Evolutionary conservation across 2,797 vertebrate genomes (phyloP).

Genomic region (Mus spretus): DNA sequence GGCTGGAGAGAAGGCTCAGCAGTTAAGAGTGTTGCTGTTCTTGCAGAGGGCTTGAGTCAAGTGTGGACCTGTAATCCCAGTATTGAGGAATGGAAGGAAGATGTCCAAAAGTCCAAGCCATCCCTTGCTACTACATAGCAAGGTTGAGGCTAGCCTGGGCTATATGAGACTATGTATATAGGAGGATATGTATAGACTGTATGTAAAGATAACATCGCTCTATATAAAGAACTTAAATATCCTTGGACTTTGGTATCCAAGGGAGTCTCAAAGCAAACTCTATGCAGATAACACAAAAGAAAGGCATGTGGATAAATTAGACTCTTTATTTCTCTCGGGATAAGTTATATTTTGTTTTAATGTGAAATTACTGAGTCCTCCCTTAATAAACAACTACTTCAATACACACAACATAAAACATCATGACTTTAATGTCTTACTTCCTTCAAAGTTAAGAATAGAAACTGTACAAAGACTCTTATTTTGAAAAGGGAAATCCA

Average conservation of each 20-base stretch:
- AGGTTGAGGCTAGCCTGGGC: background rate
- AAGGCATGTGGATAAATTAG: background rate
- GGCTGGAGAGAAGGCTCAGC: background rate
- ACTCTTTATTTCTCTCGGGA: background rate
- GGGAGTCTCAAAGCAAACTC: background rate
- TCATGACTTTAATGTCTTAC: background rate
- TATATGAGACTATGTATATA: background rate
- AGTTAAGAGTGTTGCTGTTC: background rate
- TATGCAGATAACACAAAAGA: background rate
- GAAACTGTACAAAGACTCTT: background rate
- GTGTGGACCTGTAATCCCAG: background rate
- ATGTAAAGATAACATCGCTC: background rate
- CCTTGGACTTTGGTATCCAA: background rate
- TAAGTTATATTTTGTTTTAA: conserved; percentile 9
- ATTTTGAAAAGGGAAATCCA: conserved; percentile 28
- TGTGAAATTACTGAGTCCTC: conserved; percentile 7
- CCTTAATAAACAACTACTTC: background rate
- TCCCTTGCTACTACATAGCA: background rate
- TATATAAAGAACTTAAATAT: no score
- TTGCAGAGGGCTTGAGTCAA: background rate
- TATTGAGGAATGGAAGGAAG: background rate
- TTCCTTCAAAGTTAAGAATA: background rate
- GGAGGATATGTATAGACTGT: background rate
- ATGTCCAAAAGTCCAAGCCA: background rate
- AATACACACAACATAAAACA: background rate